These are phyloP conservation scores for Dyspetes luteomarginatus DNA, from an alignment of 2,888 invertebrate species.

Conservation along the genomic window DNA sequence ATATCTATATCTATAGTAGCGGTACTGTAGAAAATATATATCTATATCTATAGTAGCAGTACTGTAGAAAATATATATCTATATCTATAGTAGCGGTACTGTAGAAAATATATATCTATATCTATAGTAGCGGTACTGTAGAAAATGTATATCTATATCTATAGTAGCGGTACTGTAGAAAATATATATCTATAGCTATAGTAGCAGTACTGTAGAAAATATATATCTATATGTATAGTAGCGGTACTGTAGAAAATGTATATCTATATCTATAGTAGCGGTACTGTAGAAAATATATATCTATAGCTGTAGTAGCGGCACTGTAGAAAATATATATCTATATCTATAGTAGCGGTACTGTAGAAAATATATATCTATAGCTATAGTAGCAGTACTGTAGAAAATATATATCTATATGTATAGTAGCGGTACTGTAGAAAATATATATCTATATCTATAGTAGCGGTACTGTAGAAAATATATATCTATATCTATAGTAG, in stretches of 20 bases:
- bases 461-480: slow-evolving; percentile 4
- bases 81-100: too few species aligned
- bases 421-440: too few species aligned
- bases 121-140: neutral
- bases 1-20: neutral
- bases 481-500: neutral
- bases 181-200: too few species aligned
- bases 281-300: too few species aligned
- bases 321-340: neutral
- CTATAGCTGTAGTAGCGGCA: too few species aligned
- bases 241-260: neutral
- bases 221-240: neutral
- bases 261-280: neutral
- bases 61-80: too few species aligned
- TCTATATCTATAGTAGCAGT: neutral
- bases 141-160: neutral
- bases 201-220: slow-evolving; percentile 6
- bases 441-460: too few species aligned
- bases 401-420: neutral
- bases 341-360: neutral
- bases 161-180: too few species aligned
- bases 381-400: neutral
- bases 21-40: neutral
- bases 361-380: too few species aligned
- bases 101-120: neutral